Conservation (phyloP, 2,113 vertebrate genomes). For the Lamprotornis superbus region DNA sequence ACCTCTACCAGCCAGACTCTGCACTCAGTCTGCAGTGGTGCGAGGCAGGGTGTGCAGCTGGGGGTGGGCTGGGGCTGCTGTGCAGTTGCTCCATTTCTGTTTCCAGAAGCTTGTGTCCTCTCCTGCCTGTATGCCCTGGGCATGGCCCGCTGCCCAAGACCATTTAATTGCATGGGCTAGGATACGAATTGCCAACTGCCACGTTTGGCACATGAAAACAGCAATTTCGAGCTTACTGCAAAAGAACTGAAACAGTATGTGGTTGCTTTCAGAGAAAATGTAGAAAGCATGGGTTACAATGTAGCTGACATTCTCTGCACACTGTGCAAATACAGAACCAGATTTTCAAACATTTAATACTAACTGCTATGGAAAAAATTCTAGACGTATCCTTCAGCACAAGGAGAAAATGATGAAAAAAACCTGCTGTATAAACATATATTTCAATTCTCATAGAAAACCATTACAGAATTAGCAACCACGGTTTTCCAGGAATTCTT, state of each 20-base stretch:
- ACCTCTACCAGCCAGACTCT: background rate
- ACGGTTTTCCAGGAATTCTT: background rate
- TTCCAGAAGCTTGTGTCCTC: background rate
- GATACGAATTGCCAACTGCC: background rate
- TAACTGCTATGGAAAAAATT: background rate
- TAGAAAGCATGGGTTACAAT: background rate
- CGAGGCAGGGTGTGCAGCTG: rapidly evolving
- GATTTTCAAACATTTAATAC: background rate
- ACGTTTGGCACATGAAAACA: background rate
- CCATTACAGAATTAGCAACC: background rate
- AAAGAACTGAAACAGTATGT: background rate
- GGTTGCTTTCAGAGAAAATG: background rate
- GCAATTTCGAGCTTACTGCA: background rate
- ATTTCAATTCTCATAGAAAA: background rate
- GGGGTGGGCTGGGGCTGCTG: background rate
- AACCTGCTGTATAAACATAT: background rate
- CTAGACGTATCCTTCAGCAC: background rate
- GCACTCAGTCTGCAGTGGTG: background rate
- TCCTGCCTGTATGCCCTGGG: background rate
- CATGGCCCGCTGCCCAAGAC: background rate
- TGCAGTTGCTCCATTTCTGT: background rate
- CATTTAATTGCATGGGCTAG: background rate
- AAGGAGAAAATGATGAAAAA: background rate
- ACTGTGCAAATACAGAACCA: background rate
- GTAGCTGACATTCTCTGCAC: background rate